phyloP scores from a whole-genome alignment of 2,888 invertebrate species.

The Arge pagana region DNA sequence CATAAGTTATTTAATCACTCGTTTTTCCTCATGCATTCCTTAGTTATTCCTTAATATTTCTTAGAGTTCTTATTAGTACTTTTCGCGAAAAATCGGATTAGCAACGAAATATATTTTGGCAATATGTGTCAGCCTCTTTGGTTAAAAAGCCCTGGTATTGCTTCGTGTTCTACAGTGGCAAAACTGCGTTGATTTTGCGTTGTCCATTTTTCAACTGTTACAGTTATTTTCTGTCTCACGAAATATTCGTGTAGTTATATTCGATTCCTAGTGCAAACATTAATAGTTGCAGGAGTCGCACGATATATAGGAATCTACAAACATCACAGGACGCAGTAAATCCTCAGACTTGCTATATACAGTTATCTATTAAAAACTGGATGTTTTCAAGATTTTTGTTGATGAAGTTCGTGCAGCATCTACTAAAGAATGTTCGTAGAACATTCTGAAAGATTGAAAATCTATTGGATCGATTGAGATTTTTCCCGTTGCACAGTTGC shows the following conservation, averaged over 20 bases:
- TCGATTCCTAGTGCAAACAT: conserved; percentile 8
- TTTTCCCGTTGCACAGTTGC: too few species aligned
- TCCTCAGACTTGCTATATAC: too few species aligned
- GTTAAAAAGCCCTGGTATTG: conserved; percentile 38
- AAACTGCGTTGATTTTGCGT: conserved; percentile 7
- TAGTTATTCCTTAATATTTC: not conserved
- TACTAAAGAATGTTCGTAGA: not conserved
- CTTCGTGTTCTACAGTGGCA: conserved; percentile 15
- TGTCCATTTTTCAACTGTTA: not conserved
- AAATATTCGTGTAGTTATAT: too few species aligned
- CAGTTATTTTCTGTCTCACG: not conserved
- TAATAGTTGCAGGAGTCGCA: conserved; percentile 1
- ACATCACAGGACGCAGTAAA: too few species aligned
- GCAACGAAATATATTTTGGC: conserved; percentile 53
- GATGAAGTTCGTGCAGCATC: not conserved
- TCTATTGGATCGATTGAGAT: conserved; percentile 1
- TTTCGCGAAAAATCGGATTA: conserved; percentile 30
- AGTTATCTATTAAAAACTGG: too few species aligned
- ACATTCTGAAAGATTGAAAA: conserved; percentile 7
- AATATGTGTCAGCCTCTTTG: conserved; percentile 57
- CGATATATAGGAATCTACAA: conserved; percentile 7
- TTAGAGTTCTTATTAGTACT: conserved; percentile 31
- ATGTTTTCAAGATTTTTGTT: too few species aligned
- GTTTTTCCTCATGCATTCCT: conserved; percentile 27
- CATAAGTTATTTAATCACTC: conserved; percentile 38